Percentiles rank a stretch among this genome's conserved stretches.
Conservation (phyloP, 2,797 vertebrate genomes). For the Sebastes umbrosus region DNA sequence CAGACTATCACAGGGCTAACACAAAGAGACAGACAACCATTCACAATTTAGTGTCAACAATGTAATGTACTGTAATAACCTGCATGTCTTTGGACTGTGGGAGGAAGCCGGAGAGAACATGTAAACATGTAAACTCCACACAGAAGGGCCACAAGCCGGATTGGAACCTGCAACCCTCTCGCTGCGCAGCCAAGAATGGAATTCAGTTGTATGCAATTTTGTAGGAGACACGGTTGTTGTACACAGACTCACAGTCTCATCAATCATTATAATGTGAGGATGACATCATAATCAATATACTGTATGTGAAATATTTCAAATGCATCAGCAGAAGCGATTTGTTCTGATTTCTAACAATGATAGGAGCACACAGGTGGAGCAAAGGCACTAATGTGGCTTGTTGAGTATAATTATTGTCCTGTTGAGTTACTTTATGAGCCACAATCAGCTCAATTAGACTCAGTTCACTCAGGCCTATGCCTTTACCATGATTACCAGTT, state of each 20-base stretch:
- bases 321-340: neutral
- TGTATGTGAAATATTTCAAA: neutral
- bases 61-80: too few relatives aligned
- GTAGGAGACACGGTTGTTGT: too few relatives aligned
- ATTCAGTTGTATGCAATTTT: too few relatives aligned
- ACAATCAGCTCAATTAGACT: neutral
- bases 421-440: neutral
- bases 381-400: neutral
- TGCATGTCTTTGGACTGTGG: too few relatives aligned
- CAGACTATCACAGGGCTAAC: too few relatives aligned
- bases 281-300: neutral
- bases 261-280: neutral
- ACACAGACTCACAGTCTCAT: neutral
- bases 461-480: neutral
- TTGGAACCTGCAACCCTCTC: too few relatives aligned
- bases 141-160: too few relatives aligned
- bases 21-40: too few relatives aligned
- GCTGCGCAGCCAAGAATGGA: too few relatives aligned
- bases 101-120: too few relatives aligned
- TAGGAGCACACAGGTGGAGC: neutral
- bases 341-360: neutral
- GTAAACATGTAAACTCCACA: too few relatives aligned
- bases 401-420: neutral
- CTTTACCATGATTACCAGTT: neutral
- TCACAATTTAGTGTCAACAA: too few relatives aligned